Evolutionary conservation across 1,140 invertebrate genomes (phyloP).

Genomic region (Hestina assimilis): DNA sequence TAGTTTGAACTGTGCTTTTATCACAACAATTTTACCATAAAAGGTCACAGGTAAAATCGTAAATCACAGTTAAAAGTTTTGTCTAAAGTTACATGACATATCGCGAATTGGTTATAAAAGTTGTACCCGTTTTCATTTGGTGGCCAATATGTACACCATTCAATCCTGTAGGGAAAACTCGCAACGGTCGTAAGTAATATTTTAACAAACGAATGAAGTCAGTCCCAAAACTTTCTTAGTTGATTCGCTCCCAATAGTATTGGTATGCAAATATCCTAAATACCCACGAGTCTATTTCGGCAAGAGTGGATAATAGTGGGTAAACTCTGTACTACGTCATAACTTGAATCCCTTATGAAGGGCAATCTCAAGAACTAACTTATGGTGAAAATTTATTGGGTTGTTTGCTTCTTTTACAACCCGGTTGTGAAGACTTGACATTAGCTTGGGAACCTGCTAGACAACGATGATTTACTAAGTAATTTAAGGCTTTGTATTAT

Average conservation of each 20-base stretch:
- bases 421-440: too few species aligned
- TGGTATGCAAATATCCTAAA: conserved; percentile 58
- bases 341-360: conserved; percentile 40
- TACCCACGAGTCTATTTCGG: conserved; percentile 32
- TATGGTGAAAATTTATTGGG: conserved; percentile 1
- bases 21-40: too few species aligned
- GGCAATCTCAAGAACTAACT: background rate
- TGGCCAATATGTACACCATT: background rate
- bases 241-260: conserved; percentile 40
- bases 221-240: conserved; percentile 45
- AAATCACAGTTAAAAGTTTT: too few species aligned
- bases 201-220: conserved; percentile 19
- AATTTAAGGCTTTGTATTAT: too few species aligned
- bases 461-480: too few species aligned
- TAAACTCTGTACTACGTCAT: conserved; percentile 24
- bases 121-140: background rate
- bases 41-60: too few species aligned
- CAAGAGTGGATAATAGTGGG: conserved; percentile 6
- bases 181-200: background rate
- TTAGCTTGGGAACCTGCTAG: too few species aligned
- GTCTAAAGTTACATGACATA: too few species aligned
- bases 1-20: too few species aligned
- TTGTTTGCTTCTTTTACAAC: background rate
- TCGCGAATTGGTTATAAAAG: too few species aligned
- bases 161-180: background rate